A percentile compares a stretch with the other conserved stretches of the same genome.
phyloP scores from a whole-genome alignment of 1,140 invertebrate genomes.

The Philaenus spumarius region DNA sequence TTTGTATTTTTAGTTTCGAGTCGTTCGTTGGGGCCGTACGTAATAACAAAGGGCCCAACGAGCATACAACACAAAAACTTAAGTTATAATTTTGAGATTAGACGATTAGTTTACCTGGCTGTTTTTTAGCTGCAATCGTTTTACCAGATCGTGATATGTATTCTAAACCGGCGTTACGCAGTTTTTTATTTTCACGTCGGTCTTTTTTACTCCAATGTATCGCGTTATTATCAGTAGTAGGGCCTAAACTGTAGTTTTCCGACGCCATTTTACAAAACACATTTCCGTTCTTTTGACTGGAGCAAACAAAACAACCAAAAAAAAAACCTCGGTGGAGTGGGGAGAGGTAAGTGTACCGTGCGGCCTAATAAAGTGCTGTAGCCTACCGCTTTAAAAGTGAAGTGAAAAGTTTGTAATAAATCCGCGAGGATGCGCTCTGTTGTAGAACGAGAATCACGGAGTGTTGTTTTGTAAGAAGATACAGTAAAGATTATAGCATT shows the following conservation, averaged over 20 bases:
- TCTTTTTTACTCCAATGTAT: conserved; percentile 5
- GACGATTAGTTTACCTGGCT: conserved; percentile 37
- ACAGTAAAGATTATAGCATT: too few relatives aligned
- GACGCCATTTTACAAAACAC: conserved; percentile 19
- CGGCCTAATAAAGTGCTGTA: background rate
- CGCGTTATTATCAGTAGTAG: background rate
- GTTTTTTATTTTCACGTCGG: conserved; percentile 35
- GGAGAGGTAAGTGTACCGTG: background rate
- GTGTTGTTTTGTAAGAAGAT: too few relatives aligned
- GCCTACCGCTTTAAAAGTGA: background rate
- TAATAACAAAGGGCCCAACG: conserved; percentile 2
- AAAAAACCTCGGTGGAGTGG: background rate
- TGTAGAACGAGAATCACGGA: too few relatives aligned
- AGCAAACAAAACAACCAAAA: background rate
- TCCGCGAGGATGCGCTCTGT: too few relatives aligned
- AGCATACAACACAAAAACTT: too few relatives aligned
- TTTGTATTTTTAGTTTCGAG: too few relatives aligned
- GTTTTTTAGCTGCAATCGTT: conserved; percentile 42
- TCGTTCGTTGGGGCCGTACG: background rate
- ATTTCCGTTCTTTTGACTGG: conserved; percentile 14
- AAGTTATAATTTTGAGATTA: background rate
- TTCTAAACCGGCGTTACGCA: conserved; percentile 40
- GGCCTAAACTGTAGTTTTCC: background rate
- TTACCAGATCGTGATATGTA: conserved; percentile 43
- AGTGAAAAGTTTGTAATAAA: too few relatives aligned